Base-by-base conservation (phyloP, 2,113 vertebrate genomes). In the Hippocampus comes region DNA sequence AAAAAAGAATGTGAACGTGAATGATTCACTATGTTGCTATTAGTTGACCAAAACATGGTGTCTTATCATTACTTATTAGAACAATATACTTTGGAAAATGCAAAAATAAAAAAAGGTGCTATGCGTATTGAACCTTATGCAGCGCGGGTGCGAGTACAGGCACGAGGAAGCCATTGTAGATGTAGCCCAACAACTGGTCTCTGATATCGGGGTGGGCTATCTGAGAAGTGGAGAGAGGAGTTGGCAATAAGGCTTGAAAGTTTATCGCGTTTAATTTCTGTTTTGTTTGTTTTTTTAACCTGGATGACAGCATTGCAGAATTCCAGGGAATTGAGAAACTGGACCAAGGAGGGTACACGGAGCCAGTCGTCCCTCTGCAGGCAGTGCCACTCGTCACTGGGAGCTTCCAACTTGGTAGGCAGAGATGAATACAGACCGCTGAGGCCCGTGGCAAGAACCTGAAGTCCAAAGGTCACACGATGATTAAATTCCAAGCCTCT, bases 301-400 rank as follows among this genome's bases (percentile, higher is more conserved):
- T 99, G 96, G 73, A 97, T 96, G 56, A 98, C 97, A 0, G 96
- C 95, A 30, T 98, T 98, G 89, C 97, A 99, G 80, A 99, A 99
- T 72, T 99, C 97, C 73, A 98, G 91, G 0, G 96, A 98, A 91
- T 99, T 99, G 87, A 98, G 94, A 84, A 98, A 99, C 82, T 99
- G 96, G 67, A 98, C 93, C 0, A 99, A 94, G 5, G 95, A 34
- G 0, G 97, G 97, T 75, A 96, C 92, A 65, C 93, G 87, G 0
- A 95, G 92, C 94, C 96, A 98, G 87, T 99, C 97, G 0, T 98
- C 96, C 55, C 87, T 93, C 85, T 96, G 91, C 27, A 99, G 91
- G 74, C 95, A 96, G 82, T 98, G 94, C 97, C 97, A 99, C 60
- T 98, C 96, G 61, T 96, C 96, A 12, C 84, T 94, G 65, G 93